A percentile compares a stretch with the other conserved stretches of the same genome.
These are phyloP conservation scores for Acanthurus leucopareius DNA, from an alignment of 2,797 vertebrate species.

Conservation along the genomic window DNA sequence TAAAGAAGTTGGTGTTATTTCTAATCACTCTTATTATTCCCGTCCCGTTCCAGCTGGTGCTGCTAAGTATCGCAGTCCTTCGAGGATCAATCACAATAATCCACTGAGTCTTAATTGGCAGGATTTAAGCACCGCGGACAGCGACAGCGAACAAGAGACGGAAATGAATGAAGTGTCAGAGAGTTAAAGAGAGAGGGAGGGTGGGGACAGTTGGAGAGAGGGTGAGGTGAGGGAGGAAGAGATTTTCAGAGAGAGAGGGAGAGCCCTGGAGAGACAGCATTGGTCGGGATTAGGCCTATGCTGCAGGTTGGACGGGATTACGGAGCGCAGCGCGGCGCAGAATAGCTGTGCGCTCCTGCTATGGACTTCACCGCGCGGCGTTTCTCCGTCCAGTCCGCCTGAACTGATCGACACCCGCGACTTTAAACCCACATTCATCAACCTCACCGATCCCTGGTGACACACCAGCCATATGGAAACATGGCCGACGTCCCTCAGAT, in stretches of 20 bases:
- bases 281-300: constrained; percentile 66
- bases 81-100: no score
- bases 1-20: no score
- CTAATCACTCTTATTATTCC: no score
- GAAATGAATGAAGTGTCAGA: neutral
- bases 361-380: constrained; percentile 8
- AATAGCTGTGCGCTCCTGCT: constrained; percentile 23
- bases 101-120: constrained; percentile 3
- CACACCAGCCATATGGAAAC: constrained; percentile 47
- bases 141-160: neutral
- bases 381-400: constrained; percentile 4
- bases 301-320: constrained; percentile 63
- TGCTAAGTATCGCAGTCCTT: no score
- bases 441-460: neutral
- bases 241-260: constrained; percentile 22
- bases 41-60: no score
- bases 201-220: neutral
- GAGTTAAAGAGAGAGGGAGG: neutral
- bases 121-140: constrained; percentile 51
- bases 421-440: neutral
- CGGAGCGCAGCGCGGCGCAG: constrained; percentile 28
- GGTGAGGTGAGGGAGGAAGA: neutral
- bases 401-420: constrained; percentile 11
- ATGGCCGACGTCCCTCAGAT: constrained; percentile 92
- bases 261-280: constrained; percentile 1